These are phyloP conservation scores for Drosophila triauraria DNA, from an alignment of 1,140 invertebrate genomes.

Conservation along the genomic window DNA sequence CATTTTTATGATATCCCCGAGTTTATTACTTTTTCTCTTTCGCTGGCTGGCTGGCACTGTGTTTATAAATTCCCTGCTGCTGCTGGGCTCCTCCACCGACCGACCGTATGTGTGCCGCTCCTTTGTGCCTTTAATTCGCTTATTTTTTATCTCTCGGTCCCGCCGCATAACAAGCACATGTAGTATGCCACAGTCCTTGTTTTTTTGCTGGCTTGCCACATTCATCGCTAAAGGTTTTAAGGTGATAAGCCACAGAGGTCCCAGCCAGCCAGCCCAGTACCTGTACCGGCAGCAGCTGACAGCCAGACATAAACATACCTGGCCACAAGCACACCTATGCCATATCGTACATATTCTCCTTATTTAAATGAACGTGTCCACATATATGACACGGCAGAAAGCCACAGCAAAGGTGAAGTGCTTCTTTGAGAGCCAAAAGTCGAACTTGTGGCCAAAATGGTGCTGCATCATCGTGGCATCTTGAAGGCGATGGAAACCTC, in stretches of 20 bases:
- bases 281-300: conserved; percentile 45
- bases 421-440: conserved; percentile 36
- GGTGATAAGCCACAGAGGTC: conserved; percentile 52
- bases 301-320: conserved; percentile 49
- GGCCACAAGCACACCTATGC: conserved; percentile 1
- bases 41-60: conserved; percentile 14
- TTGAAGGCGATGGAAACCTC: conserved; percentile 22
- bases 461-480: conserved; percentile 46
- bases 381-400: conserved; percentile 48
- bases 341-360: conserved; percentile 33
- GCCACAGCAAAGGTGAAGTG: conserved; percentile 31
- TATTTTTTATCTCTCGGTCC: conserved; percentile 41
- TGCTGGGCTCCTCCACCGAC: not conserved
- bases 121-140: conserved; percentile 50
- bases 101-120: conserved; percentile 31
- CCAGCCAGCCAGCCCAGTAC: conserved; percentile 21
- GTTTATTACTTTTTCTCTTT: conserved; percentile 44
- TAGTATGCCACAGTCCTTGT: conserved; percentile 43
- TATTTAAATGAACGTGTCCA: conserved; percentile 48
- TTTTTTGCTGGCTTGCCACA: conserved; percentile 37
- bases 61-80: conserved; percentile 53
- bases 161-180: conserved; percentile 44
- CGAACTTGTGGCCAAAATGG: conserved; percentile 40
- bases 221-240: conserved; percentile 52
- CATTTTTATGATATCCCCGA: conserved; percentile 46